phyloP scores from a whole-genome alignment of 2,113 vertebrate genomes.

The Protobothrops flavoviridis region DNA sequence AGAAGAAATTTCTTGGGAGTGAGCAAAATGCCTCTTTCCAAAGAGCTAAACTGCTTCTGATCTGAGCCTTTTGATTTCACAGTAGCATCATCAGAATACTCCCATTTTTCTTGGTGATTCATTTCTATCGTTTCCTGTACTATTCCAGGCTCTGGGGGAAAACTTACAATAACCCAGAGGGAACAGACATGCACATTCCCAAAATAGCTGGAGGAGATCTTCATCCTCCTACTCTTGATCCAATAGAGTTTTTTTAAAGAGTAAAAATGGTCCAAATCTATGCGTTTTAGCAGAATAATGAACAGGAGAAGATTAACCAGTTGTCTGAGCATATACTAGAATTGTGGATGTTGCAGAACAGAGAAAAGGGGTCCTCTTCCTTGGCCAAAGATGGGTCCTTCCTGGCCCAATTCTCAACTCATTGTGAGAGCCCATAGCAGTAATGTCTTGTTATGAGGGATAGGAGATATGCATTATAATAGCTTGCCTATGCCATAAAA shows the following conservation, averaged over 20 bases:
- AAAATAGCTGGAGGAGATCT: background rate
- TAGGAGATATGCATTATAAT: background rate
- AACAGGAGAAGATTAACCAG: background rate
- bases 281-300: background rate
- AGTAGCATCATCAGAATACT: background rate
- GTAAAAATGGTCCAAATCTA: background rate
- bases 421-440: background rate
- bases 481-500: background rate
- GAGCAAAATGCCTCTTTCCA: background rate
- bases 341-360: background rate
- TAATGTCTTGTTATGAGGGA: background rate
- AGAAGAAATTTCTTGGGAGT: background rate
- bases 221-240: background rate
- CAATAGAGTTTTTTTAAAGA: background rate
- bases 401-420: background rate
- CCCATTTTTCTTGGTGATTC: rapidly evolving
- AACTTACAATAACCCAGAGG: background rate
- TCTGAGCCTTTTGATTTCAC: background rate
- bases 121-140: background rate
- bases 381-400: background rate
- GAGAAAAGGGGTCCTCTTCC: background rate
- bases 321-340: background rate
- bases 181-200: background rate
- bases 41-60: background rate
- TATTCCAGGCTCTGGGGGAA: background rate